Percentiles rank a stretch among this genome's conserved stretches.
Conservation (phyloP, 2,113 vertebrate species). For the Forbesichthys agassizii region DNA sequence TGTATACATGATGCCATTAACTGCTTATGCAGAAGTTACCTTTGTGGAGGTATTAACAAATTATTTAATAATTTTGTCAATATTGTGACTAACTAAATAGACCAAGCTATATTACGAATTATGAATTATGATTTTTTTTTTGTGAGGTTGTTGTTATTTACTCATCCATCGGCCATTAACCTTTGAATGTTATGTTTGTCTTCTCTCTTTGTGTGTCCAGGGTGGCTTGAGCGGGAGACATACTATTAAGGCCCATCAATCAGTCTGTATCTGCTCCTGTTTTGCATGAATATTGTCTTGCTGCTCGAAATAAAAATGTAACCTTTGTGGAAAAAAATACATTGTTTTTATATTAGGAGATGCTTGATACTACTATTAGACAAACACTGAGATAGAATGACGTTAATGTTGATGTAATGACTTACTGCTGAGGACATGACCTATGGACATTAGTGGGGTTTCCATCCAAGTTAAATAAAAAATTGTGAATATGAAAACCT, state of each 20-base stretch:
- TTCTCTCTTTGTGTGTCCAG: constrained; percentile 59
- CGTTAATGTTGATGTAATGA: constrained; percentile 56
- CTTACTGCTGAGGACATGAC: constrained; percentile 74
- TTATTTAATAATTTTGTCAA: no score
- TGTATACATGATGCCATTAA: no score
- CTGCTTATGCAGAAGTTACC: no score
- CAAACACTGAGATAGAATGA: constrained; percentile 70
- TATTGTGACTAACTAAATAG: no score
- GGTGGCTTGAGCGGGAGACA: constrained; percentile 86
- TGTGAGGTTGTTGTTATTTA: no score
- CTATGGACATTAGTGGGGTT: constrained; percentile 64
- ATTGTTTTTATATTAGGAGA: constrained; percentile 80
- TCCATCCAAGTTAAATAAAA: no score
- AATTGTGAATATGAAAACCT: no score
- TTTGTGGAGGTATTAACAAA: no score
- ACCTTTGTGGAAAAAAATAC: constrained; percentile 63
- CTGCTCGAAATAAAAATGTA: constrained; percentile 78
- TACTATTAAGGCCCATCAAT: constrained; percentile 79
- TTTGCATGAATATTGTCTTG: constrained; percentile 84
- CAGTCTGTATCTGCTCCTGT: constrained; percentile 64
- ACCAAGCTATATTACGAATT: no score
- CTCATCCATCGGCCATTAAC: no score
- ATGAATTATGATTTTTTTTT: no score
- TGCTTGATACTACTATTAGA: constrained; percentile 78
- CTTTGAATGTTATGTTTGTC: neutral